These are phyloP conservation scores for Eueremaeus valkanovi DNA, from an alignment of 2,888 invertebrate species.

Conservation along the genomic window DNA sequence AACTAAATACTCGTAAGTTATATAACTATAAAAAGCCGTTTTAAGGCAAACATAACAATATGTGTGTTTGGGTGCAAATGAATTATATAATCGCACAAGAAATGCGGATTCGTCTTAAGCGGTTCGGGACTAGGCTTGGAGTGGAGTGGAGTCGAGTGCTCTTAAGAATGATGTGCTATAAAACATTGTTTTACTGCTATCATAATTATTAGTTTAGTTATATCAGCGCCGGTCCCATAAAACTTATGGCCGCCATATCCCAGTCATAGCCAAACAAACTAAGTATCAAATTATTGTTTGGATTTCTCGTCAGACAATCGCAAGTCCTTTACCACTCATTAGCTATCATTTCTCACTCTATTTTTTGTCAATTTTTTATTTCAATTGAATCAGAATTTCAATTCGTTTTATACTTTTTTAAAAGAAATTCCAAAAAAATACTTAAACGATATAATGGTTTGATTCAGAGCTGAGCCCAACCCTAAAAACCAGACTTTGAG, in stretches of 20 bases:
- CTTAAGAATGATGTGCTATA: slow-evolving; percentile 20
- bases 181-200: slow-evolving; percentile 27
- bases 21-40: slow-evolving; percentile 26
- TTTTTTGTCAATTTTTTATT: no score
- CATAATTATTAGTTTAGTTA: slow-evolving; percentile 25
- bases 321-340: no score
- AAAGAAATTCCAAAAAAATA: neutral
- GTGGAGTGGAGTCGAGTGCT: neutral
- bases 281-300: slow-evolving; percentile 9
- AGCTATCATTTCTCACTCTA: no score
- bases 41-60: neutral
- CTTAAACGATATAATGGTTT: neutral
- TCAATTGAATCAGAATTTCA: no score
- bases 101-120: neutral
- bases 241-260: neutral
- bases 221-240: neutral
- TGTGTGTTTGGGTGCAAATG: slow-evolving; percentile 18
- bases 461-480: neutral
- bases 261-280: neutral
- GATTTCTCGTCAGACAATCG: no score
- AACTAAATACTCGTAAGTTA: slow-evolving; percentile 7
- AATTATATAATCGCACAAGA: neutral
- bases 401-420: no score
- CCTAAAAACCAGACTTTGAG: slow-evolving; percentile 12
- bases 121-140: neutral